Conservation (phyloP, 37 sponge, comb jelly and placozoan species). For the Cladorhizidae sp. region DNA sequence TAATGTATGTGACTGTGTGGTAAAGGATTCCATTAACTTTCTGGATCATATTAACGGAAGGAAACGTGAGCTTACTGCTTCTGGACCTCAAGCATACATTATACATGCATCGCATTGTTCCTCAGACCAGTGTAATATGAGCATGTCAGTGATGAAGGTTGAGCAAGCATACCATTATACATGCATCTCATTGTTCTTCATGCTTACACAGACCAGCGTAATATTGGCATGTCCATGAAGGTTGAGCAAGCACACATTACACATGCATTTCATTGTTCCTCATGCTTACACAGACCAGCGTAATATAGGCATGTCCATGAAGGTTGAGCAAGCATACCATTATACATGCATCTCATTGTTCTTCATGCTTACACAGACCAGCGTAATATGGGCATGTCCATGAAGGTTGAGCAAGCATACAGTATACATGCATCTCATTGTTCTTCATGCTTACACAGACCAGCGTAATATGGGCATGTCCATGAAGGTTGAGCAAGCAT, state of each 20-base stretch:
- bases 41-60: constrained; percentile 99
- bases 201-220: constrained; percentile 91
- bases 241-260: too few species aligned
- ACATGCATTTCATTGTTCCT: too few species aligned
- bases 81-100: too few species aligned
- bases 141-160: neutral
- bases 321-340: too few species aligned
- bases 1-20: constrained; percentile 98
- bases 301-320: constrained; percentile 99
- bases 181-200: too few species aligned
- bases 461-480: constrained; percentile 99
- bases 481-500: constrained; percentile 96
- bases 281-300: constrained; percentile 91
- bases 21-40: constrained; percentile 98
- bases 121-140: too few species aligned
- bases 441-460: constrained; percentile 83
- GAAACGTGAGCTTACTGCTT: constrained; percentile 81
- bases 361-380: constrained; percentile 92
- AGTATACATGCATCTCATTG: too few species aligned
- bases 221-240: constrained; percentile 99
- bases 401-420: constrained; percentile 97
- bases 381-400: constrained; percentile 98
- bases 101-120: neutral
- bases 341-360: too few species aligned
- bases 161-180: too few species aligned